phyloP scores from a whole-genome alignment of 2,797 vertebrate genomes.

The Botia almorhae region DNA sequence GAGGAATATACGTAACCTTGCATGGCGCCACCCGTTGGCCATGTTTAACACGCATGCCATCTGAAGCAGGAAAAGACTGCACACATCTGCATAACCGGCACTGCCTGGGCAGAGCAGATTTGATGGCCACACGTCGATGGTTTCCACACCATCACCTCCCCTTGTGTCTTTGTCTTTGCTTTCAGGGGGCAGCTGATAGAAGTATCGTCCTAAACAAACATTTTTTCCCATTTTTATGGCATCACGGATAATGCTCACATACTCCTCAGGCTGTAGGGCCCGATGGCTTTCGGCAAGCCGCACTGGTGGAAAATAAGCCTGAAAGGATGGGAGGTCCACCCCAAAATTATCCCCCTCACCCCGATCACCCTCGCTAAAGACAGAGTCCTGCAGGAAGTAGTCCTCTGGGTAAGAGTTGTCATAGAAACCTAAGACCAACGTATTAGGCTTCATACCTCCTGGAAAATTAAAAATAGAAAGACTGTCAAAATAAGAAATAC shows the following conservation, averaged over 20 bases:
- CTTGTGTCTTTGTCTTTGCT: constrained; percentile 60
- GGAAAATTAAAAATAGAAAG: constrained; percentile 11
- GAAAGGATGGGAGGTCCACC: constrained; percentile 82
- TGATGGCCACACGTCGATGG: constrained; percentile 91
- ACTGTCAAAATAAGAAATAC: constrained; percentile 2
- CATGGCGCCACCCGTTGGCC: constrained; percentile 86
- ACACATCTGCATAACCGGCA: constrained; percentile 82
- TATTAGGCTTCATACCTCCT: constrained; percentile 97
- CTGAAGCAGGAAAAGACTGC: constrained; percentile 91
- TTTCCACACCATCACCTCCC: constrained; percentile 71
- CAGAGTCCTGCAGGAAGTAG: constrained; percentile 86
- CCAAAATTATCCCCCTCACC: constrained; percentile 82
- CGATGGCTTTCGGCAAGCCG: constrained; percentile 80
- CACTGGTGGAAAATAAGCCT: constrained; percentile 87
- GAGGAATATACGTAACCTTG: constrained; percentile 87
- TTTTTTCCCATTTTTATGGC: constrained; percentile 94
- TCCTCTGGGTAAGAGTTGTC: constrained; percentile 86
- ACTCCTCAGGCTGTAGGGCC: constrained; percentile 82
- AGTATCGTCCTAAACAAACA: constrained; percentile 86
- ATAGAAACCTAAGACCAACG: constrained; percentile 88
- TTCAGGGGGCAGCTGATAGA: constrained; percentile 82
- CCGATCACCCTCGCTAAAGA: constrained; percentile 74
- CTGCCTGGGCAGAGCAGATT: constrained; percentile 83
- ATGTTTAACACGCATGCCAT: constrained; percentile 95
- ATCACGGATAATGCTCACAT: constrained; percentile 87